Conservation (phyloP, 2,797 vertebrate species). For the Meriones psammophilus region DNA sequence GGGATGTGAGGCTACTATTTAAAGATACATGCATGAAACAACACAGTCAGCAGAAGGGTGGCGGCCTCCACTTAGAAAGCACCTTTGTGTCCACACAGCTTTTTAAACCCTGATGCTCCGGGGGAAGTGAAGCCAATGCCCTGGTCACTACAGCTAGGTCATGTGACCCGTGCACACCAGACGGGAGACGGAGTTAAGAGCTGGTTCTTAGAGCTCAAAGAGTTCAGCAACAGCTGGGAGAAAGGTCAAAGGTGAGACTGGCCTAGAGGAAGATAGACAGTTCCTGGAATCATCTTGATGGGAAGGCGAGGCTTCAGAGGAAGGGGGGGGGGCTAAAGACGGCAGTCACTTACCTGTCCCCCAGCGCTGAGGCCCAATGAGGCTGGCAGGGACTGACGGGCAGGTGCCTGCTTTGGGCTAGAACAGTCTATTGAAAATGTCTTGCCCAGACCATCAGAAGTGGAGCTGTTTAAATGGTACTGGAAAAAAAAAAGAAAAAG, state of each 20-base stretch:
- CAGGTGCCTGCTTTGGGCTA: slow-evolving; percentile 89
- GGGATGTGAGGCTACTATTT: not conserved
- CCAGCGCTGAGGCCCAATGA: slow-evolving; percentile 91
- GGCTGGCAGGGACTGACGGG: slow-evolving; percentile 89
- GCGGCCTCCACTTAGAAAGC: not conserved
- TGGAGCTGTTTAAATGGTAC: slow-evolving; percentile 94
- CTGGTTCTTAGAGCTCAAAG: not conserved
- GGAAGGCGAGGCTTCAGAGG: not conserved
- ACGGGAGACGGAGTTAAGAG: not conserved
- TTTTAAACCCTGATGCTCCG: not conserved
- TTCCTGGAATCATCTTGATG: not conserved
- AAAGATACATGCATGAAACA: not conserved
- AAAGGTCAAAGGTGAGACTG: not conserved
- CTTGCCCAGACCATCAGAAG: slow-evolving; percentile 92
- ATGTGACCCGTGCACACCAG: not conserved
- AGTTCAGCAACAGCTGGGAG: not conserved
- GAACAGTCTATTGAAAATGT: slow-evolving; percentile 90
- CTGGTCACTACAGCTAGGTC: not conserved
- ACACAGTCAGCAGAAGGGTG: fast-evolving
- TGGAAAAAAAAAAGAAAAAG: slow-evolving; percentile 77
- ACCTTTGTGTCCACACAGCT: fast-evolving
- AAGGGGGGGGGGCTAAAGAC: not conserved
- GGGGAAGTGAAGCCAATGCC: not conserved
- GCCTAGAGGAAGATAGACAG: not conserved
- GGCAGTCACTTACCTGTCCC: not conserved